Conservation (phyloP, 2,113 vertebrate genomes). For the Pterocles orientalis region DNA sequence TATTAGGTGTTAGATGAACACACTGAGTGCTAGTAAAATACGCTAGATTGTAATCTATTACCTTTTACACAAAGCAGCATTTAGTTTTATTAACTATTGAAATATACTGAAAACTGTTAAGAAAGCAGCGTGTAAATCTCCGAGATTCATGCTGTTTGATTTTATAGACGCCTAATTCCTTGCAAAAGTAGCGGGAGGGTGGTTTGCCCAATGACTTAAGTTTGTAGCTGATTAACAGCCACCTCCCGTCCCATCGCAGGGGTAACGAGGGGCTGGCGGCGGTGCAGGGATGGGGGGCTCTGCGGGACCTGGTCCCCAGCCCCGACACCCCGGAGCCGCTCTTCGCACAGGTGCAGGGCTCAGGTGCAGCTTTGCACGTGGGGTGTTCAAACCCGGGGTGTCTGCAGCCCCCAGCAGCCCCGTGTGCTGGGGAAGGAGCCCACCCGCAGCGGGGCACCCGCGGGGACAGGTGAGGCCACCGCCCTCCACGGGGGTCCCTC, state of each 20-base stretch:
- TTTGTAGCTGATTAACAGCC: neutral
- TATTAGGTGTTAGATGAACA: slow-evolving; percentile 10
- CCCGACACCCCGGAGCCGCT: rapidly evolving
- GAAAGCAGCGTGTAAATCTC: slow-evolving; percentile 18
- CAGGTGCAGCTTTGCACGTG: rapidly evolving
- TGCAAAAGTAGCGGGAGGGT: neutral
- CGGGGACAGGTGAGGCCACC: rapidly evolving
- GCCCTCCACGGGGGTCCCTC: neutral
- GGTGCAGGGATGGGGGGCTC: rapidly evolving
- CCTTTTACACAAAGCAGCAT: slow-evolving; percentile 35
- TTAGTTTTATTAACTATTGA: slow-evolving; percentile 64
- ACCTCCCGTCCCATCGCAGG: neutral
- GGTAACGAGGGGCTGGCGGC: neutral
- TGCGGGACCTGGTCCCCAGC: rapidly evolving
- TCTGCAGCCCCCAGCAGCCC: rapidly evolving
- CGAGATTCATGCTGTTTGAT: neutral
- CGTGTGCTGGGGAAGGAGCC: rapidly evolving
- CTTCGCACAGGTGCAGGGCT: neutral
- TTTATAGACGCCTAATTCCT: neutral
- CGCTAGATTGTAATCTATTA: slow-evolving; percentile 12
- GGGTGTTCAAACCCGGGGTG: rapidly evolving
- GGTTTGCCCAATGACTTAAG: neutral
- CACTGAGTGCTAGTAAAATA: slow-evolving; percentile 13
- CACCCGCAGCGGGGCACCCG: neutral
- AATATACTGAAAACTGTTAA: neutral